Conservation (phyloP, 53 echinoderm and acorn worm species). For the Luidia sarsii region DNA sequence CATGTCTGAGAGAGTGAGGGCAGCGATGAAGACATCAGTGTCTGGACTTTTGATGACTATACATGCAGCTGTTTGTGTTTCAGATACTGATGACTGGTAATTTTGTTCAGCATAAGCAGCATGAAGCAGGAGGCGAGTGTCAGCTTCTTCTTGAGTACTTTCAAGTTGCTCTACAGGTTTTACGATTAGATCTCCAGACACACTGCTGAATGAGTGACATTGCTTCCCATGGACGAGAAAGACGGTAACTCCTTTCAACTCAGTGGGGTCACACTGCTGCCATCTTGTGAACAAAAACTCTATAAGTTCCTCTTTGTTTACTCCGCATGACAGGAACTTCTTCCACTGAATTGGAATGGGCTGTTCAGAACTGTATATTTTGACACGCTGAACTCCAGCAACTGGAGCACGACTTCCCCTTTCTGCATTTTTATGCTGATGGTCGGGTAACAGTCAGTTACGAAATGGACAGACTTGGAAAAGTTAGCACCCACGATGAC, state of each 20-base stretch:
- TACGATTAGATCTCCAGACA: neutral
- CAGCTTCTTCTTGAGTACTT: conserved; percentile 70
- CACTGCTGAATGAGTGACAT: neutral
- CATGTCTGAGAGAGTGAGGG: neutral
- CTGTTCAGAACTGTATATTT: neutral
- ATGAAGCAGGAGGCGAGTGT: conserved; percentile 62
- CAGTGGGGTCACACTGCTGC: neutral
- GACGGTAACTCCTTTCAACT: neutral
- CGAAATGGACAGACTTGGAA: conserved; percentile 15
- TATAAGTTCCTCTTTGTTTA: conserved; percentile 27
- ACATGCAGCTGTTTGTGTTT: conserved; percentile 36
- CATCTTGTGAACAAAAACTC: conserved; percentile 15
- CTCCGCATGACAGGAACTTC: conserved; percentile 11
- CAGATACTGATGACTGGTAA: conserved; percentile 40
- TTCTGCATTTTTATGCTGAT: conserved; percentile 37
- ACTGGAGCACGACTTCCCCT: conserved; percentile 25
- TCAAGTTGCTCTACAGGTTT: neutral
- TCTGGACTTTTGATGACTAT: conserved; percentile 58
- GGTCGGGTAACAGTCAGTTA: conserved; percentile 24
- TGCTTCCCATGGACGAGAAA: neutral
- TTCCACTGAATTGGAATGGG: conserved; percentile 32
- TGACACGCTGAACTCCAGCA: neutral
- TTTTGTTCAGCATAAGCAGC: conserved; percentile 33
- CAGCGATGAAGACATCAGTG: conserved; percentile 63
- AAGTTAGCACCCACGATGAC: neutral